Evolutionary conservation across 2,113 vertebrate species (phyloP), one percentile per base, ranked within the genome.

Genomic region (Sakesphorus luctuosus): DNA sequence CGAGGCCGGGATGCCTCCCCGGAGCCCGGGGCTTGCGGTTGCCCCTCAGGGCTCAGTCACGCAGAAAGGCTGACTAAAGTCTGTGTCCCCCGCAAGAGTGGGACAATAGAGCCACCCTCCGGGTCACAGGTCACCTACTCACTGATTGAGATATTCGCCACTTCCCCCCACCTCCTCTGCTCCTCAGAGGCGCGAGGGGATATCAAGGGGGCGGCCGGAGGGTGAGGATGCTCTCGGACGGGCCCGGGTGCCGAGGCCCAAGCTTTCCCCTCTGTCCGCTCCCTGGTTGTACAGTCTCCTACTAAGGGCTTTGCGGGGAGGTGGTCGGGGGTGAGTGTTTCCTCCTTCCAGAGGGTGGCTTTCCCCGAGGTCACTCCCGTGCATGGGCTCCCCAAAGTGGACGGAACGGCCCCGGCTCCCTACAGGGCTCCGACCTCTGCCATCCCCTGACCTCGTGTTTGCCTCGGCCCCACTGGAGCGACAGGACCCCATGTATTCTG

Each of bases 71-170:
- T 98, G 97, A 95, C 97, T 97, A 97, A 97, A 97, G 96, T 97
- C 96, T 96, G 95, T 97, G 98, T 97, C 96, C 97, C 95, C 92
- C 96, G 96, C 96, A 96, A 98, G 96, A 97, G 94, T 77, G 95
- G 97, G 94, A 98, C 98, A 98, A 98, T 98, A 94, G 97, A 98
- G 97, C 98, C 97, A 98, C 97, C 97, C 97, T 97, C 93, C 47
- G 61, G 98, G 98, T 97, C 98, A 98, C 93, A 98, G 98, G 98
- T 98, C 98, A 94, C 84, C 96, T 97, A 90, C 94, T 97, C 97
- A 87, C 97, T 98, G 98, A 98, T 98, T 98, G 98, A 98, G 98
- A 98, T 98, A 98, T 98, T 98, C 95, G 91, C 97, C 93, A 90
- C 93, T 97, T 96, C 84, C 94, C 94, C 93, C 73, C 66, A 66